These are phyloP conservation scores for Megathymus violae DNA, from an alignment of 1,140 invertebrate genomes.

Conservation along the genomic window DNA sequence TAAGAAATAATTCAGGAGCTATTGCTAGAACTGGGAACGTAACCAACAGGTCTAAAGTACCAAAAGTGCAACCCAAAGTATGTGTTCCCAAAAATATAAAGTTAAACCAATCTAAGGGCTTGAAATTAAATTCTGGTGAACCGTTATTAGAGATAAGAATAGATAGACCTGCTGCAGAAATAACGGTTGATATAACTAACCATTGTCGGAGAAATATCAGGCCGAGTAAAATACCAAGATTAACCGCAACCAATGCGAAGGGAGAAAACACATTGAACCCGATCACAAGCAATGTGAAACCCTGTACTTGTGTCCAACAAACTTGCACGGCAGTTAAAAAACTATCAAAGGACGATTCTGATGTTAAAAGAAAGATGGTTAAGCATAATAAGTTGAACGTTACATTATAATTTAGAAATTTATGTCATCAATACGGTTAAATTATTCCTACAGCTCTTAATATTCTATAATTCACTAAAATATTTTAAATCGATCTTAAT, in stretches of 20 bases:
- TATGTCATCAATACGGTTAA: neutral
- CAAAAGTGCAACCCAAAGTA: neutral
- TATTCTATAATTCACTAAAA: too few relatives aligned
- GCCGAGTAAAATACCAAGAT: conserved; percentile 60
- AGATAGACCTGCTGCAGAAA: conserved; percentile 46
- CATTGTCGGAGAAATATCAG: conserved; percentile 19
- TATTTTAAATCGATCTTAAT: too few relatives aligned
- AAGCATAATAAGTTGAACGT: conserved; percentile 13
- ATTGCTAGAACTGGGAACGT: neutral
- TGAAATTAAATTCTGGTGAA: conserved; percentile 12
- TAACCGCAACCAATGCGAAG: conserved; percentile 25
- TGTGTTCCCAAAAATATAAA: neutral
- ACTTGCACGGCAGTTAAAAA: neutral
- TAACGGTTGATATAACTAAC: conserved; percentile 41
- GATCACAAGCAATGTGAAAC: neutral
- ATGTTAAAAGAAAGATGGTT: neutral
- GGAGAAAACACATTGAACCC: neutral
- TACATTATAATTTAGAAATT: conserved; percentile 7
- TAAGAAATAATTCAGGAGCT: neutral
- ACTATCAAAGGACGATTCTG: conserved; percentile 1
- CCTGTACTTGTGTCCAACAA: neutral
- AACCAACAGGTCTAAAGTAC: neutral
- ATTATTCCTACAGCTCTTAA: too few relatives aligned
- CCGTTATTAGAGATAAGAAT: conserved; percentile 50
- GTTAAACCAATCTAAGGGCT: conserved; percentile 7